Base-by-base conservation (phyloP, 1,140 invertebrate species). In the Diorhabda elongata region DNA sequence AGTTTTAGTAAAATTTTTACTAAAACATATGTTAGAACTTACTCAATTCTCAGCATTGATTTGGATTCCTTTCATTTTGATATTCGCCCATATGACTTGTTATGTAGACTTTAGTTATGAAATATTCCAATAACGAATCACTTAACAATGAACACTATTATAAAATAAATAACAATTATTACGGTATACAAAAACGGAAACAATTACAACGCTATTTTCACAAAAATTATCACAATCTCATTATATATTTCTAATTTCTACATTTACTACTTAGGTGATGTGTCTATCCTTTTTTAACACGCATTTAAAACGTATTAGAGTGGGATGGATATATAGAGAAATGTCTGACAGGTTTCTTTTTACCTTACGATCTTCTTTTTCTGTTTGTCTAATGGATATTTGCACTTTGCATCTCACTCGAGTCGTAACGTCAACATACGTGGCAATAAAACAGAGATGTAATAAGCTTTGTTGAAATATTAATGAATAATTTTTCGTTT, bases 201-300 rank as follows among this genome's bases (percentile, higher is more conserved):
- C 47, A 52, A 52, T 52, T 52, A 52, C 47, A 52, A 52, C 47
- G n/a, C n/a, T 52, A 52, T 52, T 52, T 52, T 52, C 47, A 52
- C 47, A 52, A 52, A 52, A 52, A 52, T 8, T 52, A 52, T 52
- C 47, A 52, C 47, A 52, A 52, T 52, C 47, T 52, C 47, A 52
- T 52, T 26, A 26, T 26, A 26, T 26, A 26, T 26, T 52, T 52
- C 47, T 52, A 52, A 52, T 8, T 52, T 52, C 47, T 52, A 52
- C 47, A 52, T 52, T 52, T 8, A 52, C n/a, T 52, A 52, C 47
- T n/a, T 52, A 52, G 47, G 47, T 52, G n/a, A 3, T 8, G 47
- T 52, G 47, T 52, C n/a, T 2, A 8, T 52, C 47, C n/a, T 52
- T 52, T 6, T 52, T 52, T 52, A 52, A 8, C 26, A 26, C 4